Evolutionary conservation across 2,888 invertebrate genomes (phyloP), one percentile per base, ranked within the genome.

Genomic region (Griposia aprilina): DNA sequence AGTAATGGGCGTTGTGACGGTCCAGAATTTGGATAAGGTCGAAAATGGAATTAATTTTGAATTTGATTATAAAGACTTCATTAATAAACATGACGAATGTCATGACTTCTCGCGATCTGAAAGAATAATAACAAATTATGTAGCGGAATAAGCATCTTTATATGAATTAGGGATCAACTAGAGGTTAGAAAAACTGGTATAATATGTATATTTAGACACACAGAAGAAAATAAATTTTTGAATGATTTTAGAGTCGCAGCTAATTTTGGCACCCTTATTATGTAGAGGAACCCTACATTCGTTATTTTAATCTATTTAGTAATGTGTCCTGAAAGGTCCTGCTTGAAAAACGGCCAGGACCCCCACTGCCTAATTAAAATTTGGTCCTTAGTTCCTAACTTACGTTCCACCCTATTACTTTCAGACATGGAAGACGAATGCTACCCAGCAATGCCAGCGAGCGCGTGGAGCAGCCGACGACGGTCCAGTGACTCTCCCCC

Each of bases 351-450:
- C 41, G 41, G 5, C 41, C 5, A 4, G 41, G 41, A 41, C 41
- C 41, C 41, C 2, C 0, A 41, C 41, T 41, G 5, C 41, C 41
- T 5, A 41, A 41, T 41, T 41, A 41, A 41, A 41, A 6, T 41
- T 70, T 66, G 7, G 3, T 23, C 26, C 36, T 67, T 36, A 8
- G n/a, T 23, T n/a, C 78, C 50, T 63, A 41, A 63, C 55, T 72
- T 48, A 76, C 36, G 5, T 55, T 60, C 36, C 7, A 57, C 10
- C 15, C 30, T 69, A 52, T 76, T 70, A 36, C 23, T 96, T 97
- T 11, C 96, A 98, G 99, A 99, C 91, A 98, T 99, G 98, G 99
- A 99, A 94, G 98, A 99, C 91, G 99, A 99, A 93, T 98, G 98
- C 94, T 98, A 98, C 95, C 98, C 98, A 79, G 97, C 98, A 78